These are phyloP conservation scores for Portunus trituberculatus DNA, from an alignment of 1,140 invertebrate genomes.

Conservation along the genomic window DNA sequence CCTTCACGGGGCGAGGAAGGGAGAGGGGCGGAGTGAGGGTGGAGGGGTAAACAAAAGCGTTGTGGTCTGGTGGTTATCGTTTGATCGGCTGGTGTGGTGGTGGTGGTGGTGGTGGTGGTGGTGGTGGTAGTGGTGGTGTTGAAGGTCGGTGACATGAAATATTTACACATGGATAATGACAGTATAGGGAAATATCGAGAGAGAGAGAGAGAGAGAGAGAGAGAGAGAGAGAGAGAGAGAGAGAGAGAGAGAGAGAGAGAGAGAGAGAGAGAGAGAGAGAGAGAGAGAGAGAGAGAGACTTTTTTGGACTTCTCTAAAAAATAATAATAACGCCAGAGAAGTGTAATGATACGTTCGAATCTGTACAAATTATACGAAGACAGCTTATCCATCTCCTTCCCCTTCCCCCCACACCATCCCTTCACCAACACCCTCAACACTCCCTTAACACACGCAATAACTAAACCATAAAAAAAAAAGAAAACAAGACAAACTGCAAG, in stretches of 20 bases:
- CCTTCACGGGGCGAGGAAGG: neutral
- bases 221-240: conserved; percentile 61
- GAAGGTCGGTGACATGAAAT: neutral
- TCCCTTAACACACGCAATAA: too few relatives aligned
- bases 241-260: conserved; percentile 56
- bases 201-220: conserved; percentile 51
- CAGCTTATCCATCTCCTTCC: too few relatives aligned
- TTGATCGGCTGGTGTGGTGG: neutral
- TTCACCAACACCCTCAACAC: too few relatives aligned
- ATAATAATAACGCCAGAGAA: too few relatives aligned
- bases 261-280: conserved; percentile 2
- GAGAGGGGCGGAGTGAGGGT: neutral
- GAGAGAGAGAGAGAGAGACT: conserved; percentile 22
- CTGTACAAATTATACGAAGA: too few relatives aligned
- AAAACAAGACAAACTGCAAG: too few relatives aligned
- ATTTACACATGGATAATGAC: too few relatives aligned
- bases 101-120: neutral
- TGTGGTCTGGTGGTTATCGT: neutral
- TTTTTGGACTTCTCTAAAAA: too few relatives aligned
- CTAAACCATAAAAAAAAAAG: too few relatives aligned
- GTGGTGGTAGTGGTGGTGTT: neutral
- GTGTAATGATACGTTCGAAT: too few relatives aligned
- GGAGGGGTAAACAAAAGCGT: neutral
- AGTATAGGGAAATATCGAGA: too few relatives aligned
- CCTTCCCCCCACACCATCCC: too few relatives aligned